phyloP scores from a whole-genome alignment of 2,113 vertebrate species.

The Aviceda subcristata region DNA sequence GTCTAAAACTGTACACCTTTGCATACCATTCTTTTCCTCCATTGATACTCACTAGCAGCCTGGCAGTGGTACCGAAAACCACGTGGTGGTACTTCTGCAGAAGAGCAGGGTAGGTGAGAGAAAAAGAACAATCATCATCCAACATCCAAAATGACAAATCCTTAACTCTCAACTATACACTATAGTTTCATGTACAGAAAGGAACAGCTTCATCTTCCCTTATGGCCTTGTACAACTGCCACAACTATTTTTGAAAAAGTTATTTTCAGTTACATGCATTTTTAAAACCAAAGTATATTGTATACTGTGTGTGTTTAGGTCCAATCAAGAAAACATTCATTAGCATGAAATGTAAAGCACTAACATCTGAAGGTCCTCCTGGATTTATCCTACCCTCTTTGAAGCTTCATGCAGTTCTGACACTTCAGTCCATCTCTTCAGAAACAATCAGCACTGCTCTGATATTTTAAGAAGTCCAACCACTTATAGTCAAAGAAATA shows the following conservation, averaged over 20 bases:
- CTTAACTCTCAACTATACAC: not conserved
- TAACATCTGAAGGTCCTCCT: not conserved
- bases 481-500: not conserved
- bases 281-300: not conserved
- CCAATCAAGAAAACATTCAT: not conserved
- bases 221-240: not conserved
- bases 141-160: not conserved
- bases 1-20: not conserved
- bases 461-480: not conserved
- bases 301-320: not conserved
- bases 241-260: not conserved
- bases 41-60: slow-evolving; percentile 70
- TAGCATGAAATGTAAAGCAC: not conserved
- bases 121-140: not conserved
- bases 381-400: not conserved
- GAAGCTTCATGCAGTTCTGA: not conserved
- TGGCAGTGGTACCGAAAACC: slow-evolving; percentile 84
- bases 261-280: not conserved
- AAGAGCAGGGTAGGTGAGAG: not conserved
- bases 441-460: not conserved
- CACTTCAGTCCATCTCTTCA: not conserved
- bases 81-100: slow-evolving; percentile 74
- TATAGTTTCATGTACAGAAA: not conserved
- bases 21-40: not conserved
- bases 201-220: not conserved